Evolutionary conservation across 2,113 vertebrate genomes (phyloP).

Genomic region (Phaethon lepturus): DNA sequence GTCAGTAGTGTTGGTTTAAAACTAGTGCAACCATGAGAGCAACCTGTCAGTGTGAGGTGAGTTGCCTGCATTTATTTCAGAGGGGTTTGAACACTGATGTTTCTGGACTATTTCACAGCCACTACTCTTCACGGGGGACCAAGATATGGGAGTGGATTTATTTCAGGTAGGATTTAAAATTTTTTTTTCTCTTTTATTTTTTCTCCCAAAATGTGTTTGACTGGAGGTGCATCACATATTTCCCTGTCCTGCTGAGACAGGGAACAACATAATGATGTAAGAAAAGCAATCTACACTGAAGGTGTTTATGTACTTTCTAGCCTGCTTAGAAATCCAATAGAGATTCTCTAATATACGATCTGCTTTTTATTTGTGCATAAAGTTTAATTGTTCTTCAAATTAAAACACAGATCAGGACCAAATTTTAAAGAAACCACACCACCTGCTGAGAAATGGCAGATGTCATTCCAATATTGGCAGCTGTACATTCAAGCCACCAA

Average conservation of each 20-base stretch:
- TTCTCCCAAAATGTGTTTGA: neutral
- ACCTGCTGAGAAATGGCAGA: neutral
- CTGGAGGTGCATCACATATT: neutral
- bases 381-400: neutral
- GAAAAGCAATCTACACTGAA: neutral
- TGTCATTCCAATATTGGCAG: neutral
- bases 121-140: neutral
- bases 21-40: neutral
- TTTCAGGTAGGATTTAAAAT: slow-evolving; percentile 25
- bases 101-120: neutral
- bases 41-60: neutral
- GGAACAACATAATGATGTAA: neutral
- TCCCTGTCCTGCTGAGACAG: neutral
- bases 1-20: neutral
- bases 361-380: neutral
- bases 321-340: neutral
- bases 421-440: neutral
- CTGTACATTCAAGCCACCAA: neutral
- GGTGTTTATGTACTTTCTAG: neutral
- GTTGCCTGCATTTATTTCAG: slow-evolving; percentile 11
- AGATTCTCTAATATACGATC: neutral
- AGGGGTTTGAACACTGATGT: neutral
- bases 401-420: neutral
- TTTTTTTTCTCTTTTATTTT: neutral
- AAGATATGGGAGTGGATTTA: neutral